phyloP scores from a whole-genome alignment of 2,113 vertebrate species.

The Tragelaphus strepsiceros region DNA sequence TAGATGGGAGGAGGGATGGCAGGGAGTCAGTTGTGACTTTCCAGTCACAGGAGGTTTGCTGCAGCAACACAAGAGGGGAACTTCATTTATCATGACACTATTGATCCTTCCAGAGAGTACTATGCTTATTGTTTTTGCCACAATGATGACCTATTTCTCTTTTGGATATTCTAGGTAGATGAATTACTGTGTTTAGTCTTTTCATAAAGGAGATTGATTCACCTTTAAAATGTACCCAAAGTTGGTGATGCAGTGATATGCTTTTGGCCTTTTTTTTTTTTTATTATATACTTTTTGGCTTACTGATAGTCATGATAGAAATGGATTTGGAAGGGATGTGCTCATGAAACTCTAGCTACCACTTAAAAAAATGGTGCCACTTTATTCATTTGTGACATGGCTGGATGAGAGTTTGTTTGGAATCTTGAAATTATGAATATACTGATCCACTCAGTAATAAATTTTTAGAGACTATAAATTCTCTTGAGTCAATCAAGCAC shows the following conservation, averaged over 20 bases:
- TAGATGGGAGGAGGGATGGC: background rate
- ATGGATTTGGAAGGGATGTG: conserved; percentile 27
- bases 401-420: conserved; percentile 59
- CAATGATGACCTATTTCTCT: conserved; percentile 68
- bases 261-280: conserved; percentile 8
- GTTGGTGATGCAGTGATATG: background rate
- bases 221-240: conserved; percentile 53
- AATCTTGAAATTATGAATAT: conserved; percentile 70
- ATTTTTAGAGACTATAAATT: conserved; percentile 78
- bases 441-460: conserved; percentile 67
- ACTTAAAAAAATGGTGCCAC: conserved; percentile 27
- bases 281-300: conserved; percentile 19
- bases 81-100: conserved; percentile 67
- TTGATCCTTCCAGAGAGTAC: conserved; percentile 48
- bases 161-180: conserved; percentile 65
- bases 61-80: background rate
- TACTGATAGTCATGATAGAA: background rate
- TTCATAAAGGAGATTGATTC: conserved; percentile 59
- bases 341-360: conserved; percentile 48
- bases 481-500: conserved; percentile 69
- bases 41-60: conserved; percentile 24
- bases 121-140: conserved; percentile 68
- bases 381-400: conserved; percentile 50
- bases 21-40: conserved; percentile 7
- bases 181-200: conserved; percentile 63